Evolutionary conservation across 2,113 vertebrate genomes (phyloP), one percentile per base, ranked within the genome.

Genomic region (Odontesthes bonariensis): DNA sequence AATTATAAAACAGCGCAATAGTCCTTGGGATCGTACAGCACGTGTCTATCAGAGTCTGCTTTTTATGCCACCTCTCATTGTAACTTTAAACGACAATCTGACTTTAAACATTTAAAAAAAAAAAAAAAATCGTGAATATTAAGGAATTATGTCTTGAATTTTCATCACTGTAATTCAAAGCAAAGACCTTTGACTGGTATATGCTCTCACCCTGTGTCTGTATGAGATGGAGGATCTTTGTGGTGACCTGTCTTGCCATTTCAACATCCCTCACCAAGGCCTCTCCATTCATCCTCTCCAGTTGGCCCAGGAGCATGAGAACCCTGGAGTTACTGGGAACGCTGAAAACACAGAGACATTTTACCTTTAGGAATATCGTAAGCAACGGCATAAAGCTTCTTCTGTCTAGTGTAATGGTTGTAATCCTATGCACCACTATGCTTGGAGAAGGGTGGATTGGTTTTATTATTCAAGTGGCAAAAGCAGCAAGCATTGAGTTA

Each of bases 171-270:
- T 42, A 3, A 42, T 42, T 42, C 8, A 42, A 11, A 3, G 40
- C 40, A 42, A 42, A 42, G 40, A 42, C 40, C 40, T 42, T 9
- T 42, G 40, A 42, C 12, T 9, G 40, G 27, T 27, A 8, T 49
- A n/a, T 65, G n/a, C 2, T 31, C 84, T 94, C 79, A 99, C 97
- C 97, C 93, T 99, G 98, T 69, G 97, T 99, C 91, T 98, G 98
- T 77, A 96, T 94, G 92, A 99, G 93, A 91, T 98, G 98, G 83
- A 97, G 95, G 71, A 99, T 97, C 91, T 96, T 99, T 85, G 96
- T 91, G 10, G 97, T 99, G 90, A 98, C 74, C 85, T 96, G 93
- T 92, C 97, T 95, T 38, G 95, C 93, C 69, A 56, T 92, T 51
- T 97, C 96, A 3, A 92, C 88, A 80, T 98, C 95, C 71, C 86